Evolutionary conservation across 2,797 vertebrate species (phyloP).

Genomic region (Siniperca scherzeri): DNA sequence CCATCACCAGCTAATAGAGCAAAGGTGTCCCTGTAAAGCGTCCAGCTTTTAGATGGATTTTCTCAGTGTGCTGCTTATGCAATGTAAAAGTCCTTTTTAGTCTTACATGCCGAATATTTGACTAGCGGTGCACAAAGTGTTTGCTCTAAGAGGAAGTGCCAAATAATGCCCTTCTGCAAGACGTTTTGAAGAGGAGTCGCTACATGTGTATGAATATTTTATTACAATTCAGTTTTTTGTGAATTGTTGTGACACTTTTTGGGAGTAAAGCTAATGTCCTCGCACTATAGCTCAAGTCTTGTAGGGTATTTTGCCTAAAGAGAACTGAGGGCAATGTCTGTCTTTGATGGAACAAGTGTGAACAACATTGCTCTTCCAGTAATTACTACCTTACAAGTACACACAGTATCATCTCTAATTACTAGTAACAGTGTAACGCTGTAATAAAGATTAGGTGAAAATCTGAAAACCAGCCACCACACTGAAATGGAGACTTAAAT

Average conservation of each 20-base stretch:
- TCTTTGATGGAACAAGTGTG: slow-evolving; percentile 19
- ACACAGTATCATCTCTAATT: slow-evolving; percentile 30
- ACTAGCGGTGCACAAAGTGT: slow-evolving; percentile 33
- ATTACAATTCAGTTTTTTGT: slow-evolving; percentile 7
- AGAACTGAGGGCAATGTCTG: slow-evolving; percentile 27
- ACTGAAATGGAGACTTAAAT: slow-evolving; percentile 21
- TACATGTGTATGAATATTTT: slow-evolving; percentile 25
- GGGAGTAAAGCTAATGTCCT: slow-evolving; percentile 4
- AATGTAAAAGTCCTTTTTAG: slow-evolving; percentile 42
- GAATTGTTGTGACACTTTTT: slow-evolving; percentile 14
- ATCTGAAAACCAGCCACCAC: slow-evolving; percentile 6
- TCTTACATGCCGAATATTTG: slow-evolving; percentile 43
- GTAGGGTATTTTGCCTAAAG: slow-evolving; percentile 13
- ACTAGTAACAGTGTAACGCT: slow-evolving; percentile 25
- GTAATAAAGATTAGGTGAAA: slow-evolving; percentile 22
- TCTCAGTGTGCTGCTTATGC: slow-evolving; percentile 37
- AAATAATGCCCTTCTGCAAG: slow-evolving; percentile 49
- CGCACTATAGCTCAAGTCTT: neutral
- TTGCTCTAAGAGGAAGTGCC: slow-evolving; percentile 53
- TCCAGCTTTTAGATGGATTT: slow-evolving; percentile 29
- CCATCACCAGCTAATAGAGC: slow-evolving; percentile 35
- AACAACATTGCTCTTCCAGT: slow-evolving; percentile 13
- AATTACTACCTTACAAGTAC: slow-evolving; percentile 14
- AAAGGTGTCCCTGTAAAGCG: slow-evolving; percentile 31
- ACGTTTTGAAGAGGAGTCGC: slow-evolving; percentile 23